Percentiles rank a stretch among this genome's conserved stretches.
Evolutionary conservation across 2,888 invertebrate genomes (phyloP).

Genomic region (Sialis fuliginosa): DNA sequence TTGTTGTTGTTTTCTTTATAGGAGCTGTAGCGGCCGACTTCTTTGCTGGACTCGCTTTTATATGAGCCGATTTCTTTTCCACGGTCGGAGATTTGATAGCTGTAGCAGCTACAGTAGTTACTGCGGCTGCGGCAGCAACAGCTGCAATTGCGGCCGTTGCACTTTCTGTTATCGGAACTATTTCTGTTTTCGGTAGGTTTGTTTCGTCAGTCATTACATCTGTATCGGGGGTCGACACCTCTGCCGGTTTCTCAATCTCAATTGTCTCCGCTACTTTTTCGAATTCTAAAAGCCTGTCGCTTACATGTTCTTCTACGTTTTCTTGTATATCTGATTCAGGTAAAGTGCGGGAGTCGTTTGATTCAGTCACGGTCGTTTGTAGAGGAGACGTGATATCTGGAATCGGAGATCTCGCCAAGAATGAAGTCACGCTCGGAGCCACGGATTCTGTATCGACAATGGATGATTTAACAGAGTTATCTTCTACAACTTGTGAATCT

Average conservation of each 20-base stretch:
- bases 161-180: constrained; percentile 14
- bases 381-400: constrained; percentile 12
- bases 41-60: constrained; percentile 6
- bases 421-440: background rate
- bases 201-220: no score
- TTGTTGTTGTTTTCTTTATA: constrained; percentile 11
- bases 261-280: background rate
- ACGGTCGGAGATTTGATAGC: constrained; percentile 8
- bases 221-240: constrained; percentile 15
- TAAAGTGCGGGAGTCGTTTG: background rate
- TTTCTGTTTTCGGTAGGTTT: constrained; percentile 15
- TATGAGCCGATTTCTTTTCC: constrained; percentile 6
- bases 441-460: background rate
- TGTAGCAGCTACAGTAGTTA: constrained; percentile 17
- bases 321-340: background rate
- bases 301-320: background rate
- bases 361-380: constrained; percentile 10
- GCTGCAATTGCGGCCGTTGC: constrained; percentile 17
- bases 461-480: background rate
- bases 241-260: constrained; percentile 13
- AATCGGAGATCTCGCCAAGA: constrained; percentile 1
- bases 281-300: background rate
- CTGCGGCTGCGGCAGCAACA: constrained; percentile 17
- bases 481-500: background rate
- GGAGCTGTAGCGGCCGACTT: constrained; percentile 3